A percentile compares a stretch with the other conserved stretches of the same genome.
Evolutionary conservation across 2,797 vertebrate species (phyloP).

Genomic region (Morus bassanus): DNA sequence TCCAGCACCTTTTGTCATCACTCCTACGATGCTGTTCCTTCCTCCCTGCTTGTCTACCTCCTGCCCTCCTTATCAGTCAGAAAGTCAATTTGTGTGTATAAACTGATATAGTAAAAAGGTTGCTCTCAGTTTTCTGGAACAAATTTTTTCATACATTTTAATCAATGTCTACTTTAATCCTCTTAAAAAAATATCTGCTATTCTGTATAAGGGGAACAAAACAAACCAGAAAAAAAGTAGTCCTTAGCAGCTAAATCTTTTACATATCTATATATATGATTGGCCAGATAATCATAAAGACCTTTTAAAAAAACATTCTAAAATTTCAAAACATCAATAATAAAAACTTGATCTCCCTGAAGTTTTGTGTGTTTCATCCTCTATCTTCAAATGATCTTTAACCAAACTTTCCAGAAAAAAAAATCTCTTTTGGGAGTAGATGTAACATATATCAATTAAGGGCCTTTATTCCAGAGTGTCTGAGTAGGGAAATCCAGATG

Average conservation of each 20-base stretch:
- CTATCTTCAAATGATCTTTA: background rate
- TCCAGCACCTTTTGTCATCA: background rate
- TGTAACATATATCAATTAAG: background rate
- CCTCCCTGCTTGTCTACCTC: background rate
- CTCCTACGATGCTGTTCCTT: background rate
- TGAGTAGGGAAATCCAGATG: background rate
- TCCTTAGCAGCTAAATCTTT: background rate
- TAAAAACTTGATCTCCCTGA: background rate
- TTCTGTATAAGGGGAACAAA: background rate
- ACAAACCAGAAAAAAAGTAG: background rate
- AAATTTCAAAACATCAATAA: background rate
- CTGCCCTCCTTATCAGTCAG: background rate
- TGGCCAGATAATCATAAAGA: background rate
- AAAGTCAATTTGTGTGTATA: background rate
- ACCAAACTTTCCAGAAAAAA: background rate
- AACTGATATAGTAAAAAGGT: background rate
- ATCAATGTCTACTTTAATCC: background rate
- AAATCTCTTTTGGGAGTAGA: background rate
- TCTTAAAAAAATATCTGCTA: background rate
- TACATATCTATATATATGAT: background rate
- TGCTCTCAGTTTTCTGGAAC: background rate
- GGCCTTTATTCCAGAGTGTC: background rate
- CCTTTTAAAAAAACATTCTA: background rate
- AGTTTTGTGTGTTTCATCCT: background rate
- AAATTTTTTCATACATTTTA: background rate